Evolutionary conservation across 1,140 invertebrate species (phyloP), one percentile per base, ranked within the genome.

Genomic region (Tetragonula clypearis): DNA sequence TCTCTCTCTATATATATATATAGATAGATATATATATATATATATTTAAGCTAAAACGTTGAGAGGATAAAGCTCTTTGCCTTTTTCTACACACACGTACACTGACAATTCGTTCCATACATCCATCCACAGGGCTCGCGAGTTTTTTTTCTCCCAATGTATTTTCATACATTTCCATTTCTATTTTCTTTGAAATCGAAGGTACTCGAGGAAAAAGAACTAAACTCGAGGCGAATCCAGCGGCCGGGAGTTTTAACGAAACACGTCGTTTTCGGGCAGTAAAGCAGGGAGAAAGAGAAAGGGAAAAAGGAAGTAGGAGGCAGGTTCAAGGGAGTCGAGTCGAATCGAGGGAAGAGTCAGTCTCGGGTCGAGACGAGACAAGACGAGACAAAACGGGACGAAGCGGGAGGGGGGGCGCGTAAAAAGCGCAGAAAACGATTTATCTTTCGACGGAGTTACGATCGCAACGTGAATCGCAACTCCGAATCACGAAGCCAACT

Each of bases 381-480:
- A 41, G 53, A 62, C 21, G 58, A 35, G 23, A 75, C 23, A 62
- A 12, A 84, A 53, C 41, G 69, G 60, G 82, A 17, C 62, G 55
- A 79, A 49, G n/a, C 60, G 79, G 68, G 73, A 41, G 49, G 56
- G 53, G 53, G 82, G 55, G 30, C 86, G 71, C 62, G 85, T 84
- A 89, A 89, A 88, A 89, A 88, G 73, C 35, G 55, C 73, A 78
- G 80, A 86, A 88, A 89, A 81, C 88, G 88, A 89, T 89, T 89
- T 85, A 86, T 89, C 81, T 89, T 86, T 89, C 69, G 72, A 15
- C 65, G 62, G 72, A 78, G 87, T 86, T 88, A 75, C 73, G 68
- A 88, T 89, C 77, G 87, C 84, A 85, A 88, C 88, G 87, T 89
- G 87, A 88, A 17, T 56, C 56, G 15, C 56, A 19, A 62, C 85